Conservation (phyloP, 2,888 invertebrate species). For the Caenorhabditis sinica region DNA sequence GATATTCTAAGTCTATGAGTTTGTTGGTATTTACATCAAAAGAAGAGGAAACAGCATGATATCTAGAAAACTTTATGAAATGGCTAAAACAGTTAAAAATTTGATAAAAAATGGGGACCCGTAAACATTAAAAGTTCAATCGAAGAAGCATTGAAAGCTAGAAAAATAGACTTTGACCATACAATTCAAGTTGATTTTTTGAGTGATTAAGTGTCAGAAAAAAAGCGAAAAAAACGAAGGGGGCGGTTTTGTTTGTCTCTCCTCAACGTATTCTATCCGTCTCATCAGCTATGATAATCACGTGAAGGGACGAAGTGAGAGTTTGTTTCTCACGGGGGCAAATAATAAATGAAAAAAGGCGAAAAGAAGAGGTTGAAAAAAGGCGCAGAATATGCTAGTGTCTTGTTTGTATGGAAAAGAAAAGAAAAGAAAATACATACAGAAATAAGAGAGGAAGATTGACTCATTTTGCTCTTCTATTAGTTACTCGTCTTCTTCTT, state of each 20-base stretch:
- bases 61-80: background rate
- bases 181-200: conserved; percentile 22
- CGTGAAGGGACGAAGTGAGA: conserved; percentile 40
- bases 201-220: conserved; percentile 1
- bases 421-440: conserved; percentile 22
- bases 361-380: conserved; percentile 12
- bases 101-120: background rate
- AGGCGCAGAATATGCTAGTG: conserved; percentile 48
- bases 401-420: conserved; percentile 27
- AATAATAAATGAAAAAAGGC: conserved; percentile 24
- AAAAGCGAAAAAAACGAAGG: background rate
- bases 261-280: background rate
- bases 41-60: background rate
- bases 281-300: conserved; percentile 47
- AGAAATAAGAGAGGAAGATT: conserved; percentile 19
- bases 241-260: conserved; percentile 50
- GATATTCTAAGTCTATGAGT: too few species aligned
- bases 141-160: background rate
- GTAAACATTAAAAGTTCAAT: background rate
- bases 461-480: conserved; percentile 41
- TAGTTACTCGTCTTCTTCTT: conserved; percentile 8
- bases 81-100: background rate
- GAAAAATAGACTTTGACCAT: background rate
- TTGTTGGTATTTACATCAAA: too few species aligned
- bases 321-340: conserved; percentile 58